Conservation (phyloP, 1,140 invertebrate genomes). For the Lepidurus couesii region DNA sequence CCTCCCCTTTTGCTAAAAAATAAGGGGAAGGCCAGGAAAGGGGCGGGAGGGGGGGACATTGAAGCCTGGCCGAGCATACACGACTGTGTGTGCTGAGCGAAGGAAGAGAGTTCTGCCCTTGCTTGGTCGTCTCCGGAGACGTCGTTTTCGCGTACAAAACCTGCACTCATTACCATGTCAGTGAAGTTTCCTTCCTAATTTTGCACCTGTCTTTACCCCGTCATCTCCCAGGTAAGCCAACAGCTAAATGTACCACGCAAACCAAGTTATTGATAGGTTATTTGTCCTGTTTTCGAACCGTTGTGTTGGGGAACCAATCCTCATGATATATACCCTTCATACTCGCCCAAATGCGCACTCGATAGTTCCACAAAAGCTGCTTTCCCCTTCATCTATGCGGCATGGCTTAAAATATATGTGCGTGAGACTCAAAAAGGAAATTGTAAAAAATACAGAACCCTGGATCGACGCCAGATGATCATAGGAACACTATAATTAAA, state of each 20-base stretch:
- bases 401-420: background rate
- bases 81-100: background rate
- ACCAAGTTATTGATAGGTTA: background rate
- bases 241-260: background rate
- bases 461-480: background rate
- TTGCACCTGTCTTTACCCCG: background rate
- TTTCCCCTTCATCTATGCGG: background rate
- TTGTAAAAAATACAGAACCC: background rate
- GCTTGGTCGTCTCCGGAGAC: constrained; percentile 20
- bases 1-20: background rate
- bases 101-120: constrained; percentile 18
- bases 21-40: background rate
- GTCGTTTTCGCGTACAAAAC: constrained; percentile 21
- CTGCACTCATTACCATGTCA: background rate
- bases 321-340: background rate
- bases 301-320: background rate
- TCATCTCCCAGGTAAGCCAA: background rate
- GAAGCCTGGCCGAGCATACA: background rate
- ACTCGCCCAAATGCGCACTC: constrained; percentile 8
- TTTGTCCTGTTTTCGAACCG: background rate
- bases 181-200: background rate
- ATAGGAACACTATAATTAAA: too few relatives aligned
- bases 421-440: background rate
- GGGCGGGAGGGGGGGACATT: background rate
- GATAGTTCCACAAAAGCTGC: background rate